Evolutionary conservation across 2,888 invertebrate genomes (phyloP).

Genomic region (Seira sanloemensis): DNA sequence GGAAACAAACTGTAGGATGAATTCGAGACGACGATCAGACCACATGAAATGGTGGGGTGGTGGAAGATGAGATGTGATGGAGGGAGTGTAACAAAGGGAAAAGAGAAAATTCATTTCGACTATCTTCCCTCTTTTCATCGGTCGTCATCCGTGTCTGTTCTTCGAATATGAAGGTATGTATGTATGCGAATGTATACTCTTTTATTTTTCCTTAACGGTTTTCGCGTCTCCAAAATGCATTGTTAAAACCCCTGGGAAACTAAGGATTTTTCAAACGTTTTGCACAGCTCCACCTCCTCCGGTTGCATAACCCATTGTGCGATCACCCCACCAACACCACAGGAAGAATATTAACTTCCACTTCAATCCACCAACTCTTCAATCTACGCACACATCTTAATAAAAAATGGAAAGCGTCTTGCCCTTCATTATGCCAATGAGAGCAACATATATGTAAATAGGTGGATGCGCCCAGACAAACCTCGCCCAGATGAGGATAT

Average conservation of each 20-base stretch:
- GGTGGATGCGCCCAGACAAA: too few species aligned
- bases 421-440: not conserved
- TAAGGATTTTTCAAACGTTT: constrained; percentile 36
- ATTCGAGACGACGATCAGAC: not conserved
- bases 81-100: not conserved
- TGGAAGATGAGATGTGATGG: not conserved
- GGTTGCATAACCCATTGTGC: not conserved
- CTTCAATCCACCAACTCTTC: not conserved
- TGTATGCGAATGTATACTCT: too few species aligned
- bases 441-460: too few species aligned
- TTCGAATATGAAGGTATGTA: too few species aligned
- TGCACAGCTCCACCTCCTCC: not conserved
- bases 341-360: not conserved
- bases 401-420: not conserved
- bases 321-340: not conserved
- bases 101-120: not conserved
- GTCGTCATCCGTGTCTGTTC: not conserved
- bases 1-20: not conserved
- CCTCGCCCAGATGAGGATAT: too few species aligned
- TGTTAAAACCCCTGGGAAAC: constrained; percentile 46
- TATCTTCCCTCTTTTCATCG: not conserved
- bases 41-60: not conserved
- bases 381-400: not conserved
- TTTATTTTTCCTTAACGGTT: not conserved
- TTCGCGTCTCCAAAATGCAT: constrained; percentile 4